Evolutionary conservation across 2,888 invertebrate species (phyloP).

Genomic region (Drosophila phalerata): DNA sequence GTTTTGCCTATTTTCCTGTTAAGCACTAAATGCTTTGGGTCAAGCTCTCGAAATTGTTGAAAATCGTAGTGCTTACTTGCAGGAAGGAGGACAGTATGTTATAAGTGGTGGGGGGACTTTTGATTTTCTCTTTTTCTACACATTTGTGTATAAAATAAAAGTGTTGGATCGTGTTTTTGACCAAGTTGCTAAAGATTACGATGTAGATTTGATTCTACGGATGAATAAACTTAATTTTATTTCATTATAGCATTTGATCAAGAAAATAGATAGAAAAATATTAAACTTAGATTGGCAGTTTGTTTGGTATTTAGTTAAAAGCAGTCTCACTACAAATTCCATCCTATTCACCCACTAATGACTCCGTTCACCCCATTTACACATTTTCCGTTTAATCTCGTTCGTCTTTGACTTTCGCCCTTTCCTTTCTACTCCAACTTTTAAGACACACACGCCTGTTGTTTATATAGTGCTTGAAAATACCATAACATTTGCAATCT

Average conservation of each 20-base stretch:
- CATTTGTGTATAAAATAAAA: constrained; percentile 1
- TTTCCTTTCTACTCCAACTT: constrained; percentile 56
- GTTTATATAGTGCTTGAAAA: constrained; percentile 77
- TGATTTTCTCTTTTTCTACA: constrained; percentile 67
- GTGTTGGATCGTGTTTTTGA: not conserved
- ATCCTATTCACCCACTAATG: constrained; percentile 14
- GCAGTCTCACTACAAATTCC: not conserved
- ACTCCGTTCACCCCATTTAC: constrained; percentile 10
- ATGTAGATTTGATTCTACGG: not conserved
- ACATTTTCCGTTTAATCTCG: constrained; percentile 39
- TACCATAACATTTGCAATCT: constrained; percentile 76
- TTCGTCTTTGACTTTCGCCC: constrained; percentile 69
- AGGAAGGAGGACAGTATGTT: constrained; percentile 22
- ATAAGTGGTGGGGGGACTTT: constrained; percentile 22
- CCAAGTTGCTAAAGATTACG: not conserved
- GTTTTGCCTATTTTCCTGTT: constrained; percentile 75
- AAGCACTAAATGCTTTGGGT: constrained; percentile 70
- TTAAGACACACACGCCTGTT: constrained; percentile 63
- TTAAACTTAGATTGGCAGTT: not conserved
- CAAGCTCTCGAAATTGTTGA: constrained; percentile 64
- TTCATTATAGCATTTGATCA: not conserved
- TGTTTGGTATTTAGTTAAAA: not conserved
- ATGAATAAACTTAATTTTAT: not conserved
- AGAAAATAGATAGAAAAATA: not conserved
- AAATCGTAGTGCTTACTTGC: constrained; percentile 43